Base-by-base conservation (phyloP, 2,888 invertebrate genomes). In the Oscheius sp. region DNA sequence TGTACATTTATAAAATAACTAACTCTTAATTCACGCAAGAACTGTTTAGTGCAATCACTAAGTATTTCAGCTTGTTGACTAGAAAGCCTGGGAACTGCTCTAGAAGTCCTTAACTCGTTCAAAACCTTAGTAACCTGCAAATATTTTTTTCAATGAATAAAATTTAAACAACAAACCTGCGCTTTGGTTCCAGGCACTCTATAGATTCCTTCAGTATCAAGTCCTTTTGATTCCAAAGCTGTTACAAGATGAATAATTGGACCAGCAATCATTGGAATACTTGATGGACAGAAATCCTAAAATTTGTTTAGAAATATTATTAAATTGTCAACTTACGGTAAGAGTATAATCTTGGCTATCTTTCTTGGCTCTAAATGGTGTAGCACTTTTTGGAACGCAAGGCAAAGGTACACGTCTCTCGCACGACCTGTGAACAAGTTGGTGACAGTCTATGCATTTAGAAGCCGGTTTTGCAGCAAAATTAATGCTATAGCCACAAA, bases 1-100 rank as follows among this genome's bases (percentile, higher is more conserved):
- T n/a, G n/a, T n/a, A n/a, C n/a, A n/a, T n/a, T n/a, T n/a, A n/a
- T n/a, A n/a, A n/a, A 68, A 50, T 15, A 33, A 46, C 67, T 45
- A 8, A 82, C 81, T 65, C 92, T 91, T 27, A 98, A 89, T 0
- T 91, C 91, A 4, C 94, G 91, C 67, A 98, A 89, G 88, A 98
- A 98, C 88, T 94, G 93, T 89, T 97, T 98, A 50, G 98, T 90
- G 72, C 93, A 93, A 50, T 96, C 94, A 88, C 96, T 95, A 37
- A 98, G 90, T 0, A 93, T 93, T 88, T 96, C 92, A 31, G 96
- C 90, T 87, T 98, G 93, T 88, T 95, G 92, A 33, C 96, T 90
- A 86, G 96, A 93, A 78, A 97, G 89, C 82, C 91, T 92, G 0
- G 96, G 96, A 0, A 92, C 91, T 0, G 93, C 92, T 87, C 92